Evolutionary conservation across 2,113 vertebrate species (phyloP), one percentile per base, ranked within the genome.

Genomic region (Uropsilus gracilis): DNA sequence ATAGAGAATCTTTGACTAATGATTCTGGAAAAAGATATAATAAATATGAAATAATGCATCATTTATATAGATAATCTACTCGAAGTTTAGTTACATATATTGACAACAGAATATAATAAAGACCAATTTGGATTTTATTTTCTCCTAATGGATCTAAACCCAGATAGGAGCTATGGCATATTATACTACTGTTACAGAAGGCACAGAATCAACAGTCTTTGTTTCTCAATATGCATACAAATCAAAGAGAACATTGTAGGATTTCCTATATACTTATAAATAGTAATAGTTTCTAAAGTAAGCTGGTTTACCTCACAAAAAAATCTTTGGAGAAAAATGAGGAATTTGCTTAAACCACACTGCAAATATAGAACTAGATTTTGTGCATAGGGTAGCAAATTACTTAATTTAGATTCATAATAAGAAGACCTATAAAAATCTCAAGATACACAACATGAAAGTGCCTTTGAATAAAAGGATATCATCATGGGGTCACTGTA

Each of bases 371-470:
- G 24, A 16, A 34, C 37, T 77, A 42, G 30, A 4, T 77, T 90
- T 87, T 57, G 57, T 48, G 72, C 13, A 37, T 93, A 76, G 37
- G 46, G 37, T 55, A 63, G 37, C 17, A 66, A 87, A 73, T 73
- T 71, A 53, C 48, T 71, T 81, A 72, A 87, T 46, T 77, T 77
- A 57, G 37, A 64, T 9, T 77, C 6, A 53, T n/a, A 86, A 82
- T 63, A 87, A 48, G 30, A 71, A 86, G 76, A 48, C 48, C 48
- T 48, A 48, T 48, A 77, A 82, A 94, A 95, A 48, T 82, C 26
- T 37, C 48, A 90, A 81, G 9, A 53, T 69, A 53, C 9, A 55
- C 20, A 64, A 82, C 20, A 37, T 48, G 32, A 32, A 82, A 61
- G 22, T 39, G 20, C 26, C 44, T 76, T 77, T 57, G 50, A 39